These are phyloP conservation scores for Clitarchus hookeri DNA, from an alignment of 2,888 invertebrate genomes.

Conservation along the genomic window DNA sequence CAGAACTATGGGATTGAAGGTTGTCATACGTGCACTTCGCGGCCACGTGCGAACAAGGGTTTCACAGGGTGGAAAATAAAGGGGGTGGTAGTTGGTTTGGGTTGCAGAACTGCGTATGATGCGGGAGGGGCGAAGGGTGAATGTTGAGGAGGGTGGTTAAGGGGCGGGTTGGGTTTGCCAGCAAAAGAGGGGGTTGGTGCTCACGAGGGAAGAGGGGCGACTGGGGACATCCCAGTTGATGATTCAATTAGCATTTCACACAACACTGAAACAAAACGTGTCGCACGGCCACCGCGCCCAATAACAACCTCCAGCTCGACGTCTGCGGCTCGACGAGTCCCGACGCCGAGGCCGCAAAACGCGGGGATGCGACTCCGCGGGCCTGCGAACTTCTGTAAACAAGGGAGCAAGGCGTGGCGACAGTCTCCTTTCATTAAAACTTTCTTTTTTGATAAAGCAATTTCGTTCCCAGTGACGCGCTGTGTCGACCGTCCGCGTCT, in stretches of 20 bases:
- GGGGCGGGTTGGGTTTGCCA: neutral
- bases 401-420: no score
- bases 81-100: neutral
- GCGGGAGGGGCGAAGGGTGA: neutral
- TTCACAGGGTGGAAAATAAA: neutral
- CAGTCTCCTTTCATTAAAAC: no score
- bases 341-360: neutral
- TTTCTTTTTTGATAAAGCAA: no score
- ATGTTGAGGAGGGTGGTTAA: neutral
- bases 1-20: neutral
- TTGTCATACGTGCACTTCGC: neutral
- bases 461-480: no score
- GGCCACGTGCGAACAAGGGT: neutral
- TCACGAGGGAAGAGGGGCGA: neutral
- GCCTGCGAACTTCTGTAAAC: neutral
- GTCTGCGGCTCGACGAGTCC: neutral
- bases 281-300: slow-evolving; percentile 21
- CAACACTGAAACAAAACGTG: slow-evolving; percentile 35
- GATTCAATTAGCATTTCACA: slow-evolving; percentile 40
- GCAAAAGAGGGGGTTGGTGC: neutral
- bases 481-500: no score
- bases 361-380: neutral
- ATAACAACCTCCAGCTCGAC: neutral
- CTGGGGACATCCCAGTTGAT: slow-evolving; percentile 35
- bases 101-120: neutral